Percentiles rank a stretch among this genome's conserved stretches.
Conservation (phyloP, 2,113 vertebrate genomes). For the Strix uralensis region DNA sequence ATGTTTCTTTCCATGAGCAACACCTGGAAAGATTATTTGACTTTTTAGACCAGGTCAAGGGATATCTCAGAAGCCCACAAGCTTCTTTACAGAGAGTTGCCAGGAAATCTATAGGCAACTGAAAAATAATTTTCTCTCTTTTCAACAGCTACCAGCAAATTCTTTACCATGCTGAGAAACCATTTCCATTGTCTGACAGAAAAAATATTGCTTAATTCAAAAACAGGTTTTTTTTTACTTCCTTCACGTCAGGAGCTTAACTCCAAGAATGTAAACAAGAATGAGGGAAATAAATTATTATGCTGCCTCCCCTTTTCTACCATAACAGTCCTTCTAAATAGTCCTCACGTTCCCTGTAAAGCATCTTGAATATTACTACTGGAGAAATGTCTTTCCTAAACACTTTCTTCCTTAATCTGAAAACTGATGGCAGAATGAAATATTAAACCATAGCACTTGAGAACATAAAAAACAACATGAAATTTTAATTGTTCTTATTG, state of each 20-base stretch:
- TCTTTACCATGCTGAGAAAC: neutral
- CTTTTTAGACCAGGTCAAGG: neutral
- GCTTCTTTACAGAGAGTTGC: neutral
- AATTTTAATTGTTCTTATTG: neutral
- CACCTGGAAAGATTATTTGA: neutral
- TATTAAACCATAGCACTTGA: neutral
- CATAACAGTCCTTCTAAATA: neutral
- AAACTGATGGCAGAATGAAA: neutral
- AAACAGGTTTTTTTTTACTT: neutral
- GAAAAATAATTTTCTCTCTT: neutral
- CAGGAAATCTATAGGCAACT: neutral
- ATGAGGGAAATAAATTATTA: neutral
- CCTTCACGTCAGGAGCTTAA: neutral
- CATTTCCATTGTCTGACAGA: neutral
- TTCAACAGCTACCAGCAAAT: neutral
- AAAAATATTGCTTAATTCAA: neutral
- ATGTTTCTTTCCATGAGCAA: neutral
- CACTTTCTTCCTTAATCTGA: neutral
- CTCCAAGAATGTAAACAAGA: neutral
- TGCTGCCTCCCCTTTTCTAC: neutral
- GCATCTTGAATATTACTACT: neutral
- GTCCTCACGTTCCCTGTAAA: neutral
- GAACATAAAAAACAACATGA: neutral
- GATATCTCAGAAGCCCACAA: neutral
- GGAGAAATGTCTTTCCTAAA: neutral